These are phyloP conservation scores for Odontamblyopus lacepedii DNA, from an alignment of 2,797 vertebrate species.

Conservation along the genomic window DNA sequence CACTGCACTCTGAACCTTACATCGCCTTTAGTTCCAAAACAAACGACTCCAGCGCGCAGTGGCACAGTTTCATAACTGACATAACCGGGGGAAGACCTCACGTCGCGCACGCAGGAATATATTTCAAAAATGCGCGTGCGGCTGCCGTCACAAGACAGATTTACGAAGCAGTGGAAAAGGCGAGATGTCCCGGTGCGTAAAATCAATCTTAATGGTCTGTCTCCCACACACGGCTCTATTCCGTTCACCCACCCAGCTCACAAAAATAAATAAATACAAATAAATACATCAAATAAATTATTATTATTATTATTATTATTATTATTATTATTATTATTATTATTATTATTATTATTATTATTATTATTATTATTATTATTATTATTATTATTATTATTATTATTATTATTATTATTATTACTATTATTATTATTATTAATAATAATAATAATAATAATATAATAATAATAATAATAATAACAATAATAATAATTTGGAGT, in stretches of 20 bases:
- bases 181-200: conserved; percentile 79
- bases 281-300: conserved; percentile 23
- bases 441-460: too few species aligned
- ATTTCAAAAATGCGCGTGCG: conserved; percentile 70
- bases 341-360: too few species aligned
- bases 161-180: conserved; percentile 90
- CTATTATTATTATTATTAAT: too few species aligned
- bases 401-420: conserved; percentile 3
- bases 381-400: too few species aligned
- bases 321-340: too few species aligned
- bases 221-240: conserved; percentile 10
- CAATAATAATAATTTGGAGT: background rate
- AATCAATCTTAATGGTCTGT: conserved; percentile 82
- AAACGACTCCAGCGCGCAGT: background rate
- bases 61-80: conserved; percentile 10
- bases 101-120: conserved; percentile 50
- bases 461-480: too few species aligned
- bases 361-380: too few species aligned
- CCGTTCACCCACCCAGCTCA: background rate
- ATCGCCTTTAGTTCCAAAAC: too few species aligned
- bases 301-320: too few species aligned
- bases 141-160: conserved; percentile 83
- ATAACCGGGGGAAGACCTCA: conserved; percentile 43
- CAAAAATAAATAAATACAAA: conserved; percentile 5
- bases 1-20: background rate